Evolutionary conservation across 2,888 invertebrate species (phyloP), one percentile per base, ranked within the genome.

Genomic region (Mesoligia furuncula): DNA sequence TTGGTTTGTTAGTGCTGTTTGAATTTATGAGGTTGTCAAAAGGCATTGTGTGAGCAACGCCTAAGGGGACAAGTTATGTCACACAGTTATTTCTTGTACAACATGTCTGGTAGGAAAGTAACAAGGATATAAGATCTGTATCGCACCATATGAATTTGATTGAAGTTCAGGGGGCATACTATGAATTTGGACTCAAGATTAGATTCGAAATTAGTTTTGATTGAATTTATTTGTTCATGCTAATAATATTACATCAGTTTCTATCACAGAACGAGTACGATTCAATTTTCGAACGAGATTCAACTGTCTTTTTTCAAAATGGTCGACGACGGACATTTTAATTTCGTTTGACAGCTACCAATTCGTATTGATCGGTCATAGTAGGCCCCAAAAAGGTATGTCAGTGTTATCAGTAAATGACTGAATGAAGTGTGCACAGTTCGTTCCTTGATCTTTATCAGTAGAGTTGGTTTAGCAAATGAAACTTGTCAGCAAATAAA

Each of bases 121-220:
- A 96, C 95, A 95, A 95, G 95, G 95, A 96, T 96, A 95, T 94
- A 88, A 95, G 95, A 96, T 96, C 90, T 83, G 91, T 93, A 96
- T 96, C 96, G 87, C 86, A 85, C 80, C 85, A 81, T 88, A 88
- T 90, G 92, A 92, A 93, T 94, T 93, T 90, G 91, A 94, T 93
- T 93, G 92, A 92, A 93, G 92, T 93, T 91, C 91, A 91, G 86
- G 88, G 88, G 85, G 87, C 89, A 89, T 86, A 89, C 87, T 88
- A 85, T 88, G 87, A 83, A 87, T 89, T 80, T 67, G 74, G 88
- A 85, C 86, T 64, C 87, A 84, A 87, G 84, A 80, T 72, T 80
- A 67, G 48, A 75, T 72, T 81, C 73, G 65, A 82, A 85, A 82
- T 87, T 83, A 85, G 65, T 79, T 81, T 65, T 70, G 75, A 79